Conservation (phyloP, 1,140 invertebrate species). For the Schlechtendalia chinensis region DNA sequence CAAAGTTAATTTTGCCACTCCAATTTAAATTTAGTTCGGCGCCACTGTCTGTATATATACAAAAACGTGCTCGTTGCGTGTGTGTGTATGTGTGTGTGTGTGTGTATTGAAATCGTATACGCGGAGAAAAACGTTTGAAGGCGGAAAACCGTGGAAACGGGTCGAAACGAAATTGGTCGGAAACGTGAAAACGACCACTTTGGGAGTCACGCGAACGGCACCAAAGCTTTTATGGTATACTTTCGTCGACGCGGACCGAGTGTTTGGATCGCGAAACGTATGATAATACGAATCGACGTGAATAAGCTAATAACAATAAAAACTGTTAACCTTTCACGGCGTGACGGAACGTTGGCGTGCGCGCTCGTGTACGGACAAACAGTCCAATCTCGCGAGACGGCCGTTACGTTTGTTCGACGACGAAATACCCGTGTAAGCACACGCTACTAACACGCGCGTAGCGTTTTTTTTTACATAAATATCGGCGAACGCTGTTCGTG, state of each 20-base stretch:
- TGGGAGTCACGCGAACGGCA: slow-evolving; percentile 17
- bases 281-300: neutral
- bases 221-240: slow-evolving; percentile 25
- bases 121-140: too few species aligned
- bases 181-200: slow-evolving; percentile 27
- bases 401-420: neutral
- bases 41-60: too few species aligned
- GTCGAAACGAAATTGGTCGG: slow-evolving; percentile 21
- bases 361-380: too few species aligned
- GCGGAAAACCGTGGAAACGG: neutral
- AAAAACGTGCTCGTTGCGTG: too few species aligned
- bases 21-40: too few species aligned
- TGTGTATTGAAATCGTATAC: neutral
- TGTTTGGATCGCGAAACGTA: slow-evolving; percentile 30
- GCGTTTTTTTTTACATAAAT: too few species aligned
- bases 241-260: neutral
- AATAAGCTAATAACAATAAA: slow-evolving; percentile 1
- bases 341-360: too few species aligned
- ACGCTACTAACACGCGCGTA: too few species aligned
- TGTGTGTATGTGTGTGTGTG: neutral
- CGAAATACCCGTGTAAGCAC: too few species aligned
- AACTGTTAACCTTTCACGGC: neutral
- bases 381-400: slow-evolving; percentile 13
- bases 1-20: too few species aligned
- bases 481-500: too few species aligned